Base-by-base conservation (phyloP, 2,797 vertebrate genomes). In the Percopsis omiscomaycus region DNA sequence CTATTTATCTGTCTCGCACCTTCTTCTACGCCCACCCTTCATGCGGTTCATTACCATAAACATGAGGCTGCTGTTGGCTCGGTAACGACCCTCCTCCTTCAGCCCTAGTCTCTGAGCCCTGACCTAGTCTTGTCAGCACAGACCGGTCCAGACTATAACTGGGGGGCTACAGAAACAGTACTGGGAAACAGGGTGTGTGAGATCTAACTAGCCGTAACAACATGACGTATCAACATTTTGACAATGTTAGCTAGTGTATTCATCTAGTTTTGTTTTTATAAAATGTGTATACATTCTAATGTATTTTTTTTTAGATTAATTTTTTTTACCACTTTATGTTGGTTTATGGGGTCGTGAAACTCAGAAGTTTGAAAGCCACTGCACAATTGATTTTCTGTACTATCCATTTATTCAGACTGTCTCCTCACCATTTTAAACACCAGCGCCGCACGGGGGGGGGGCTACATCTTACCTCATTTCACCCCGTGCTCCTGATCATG, bases 1-100 rank as follows among this genome's bases (percentile, higher is more conserved):
- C 12, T 13, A 48, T 13, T 4, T 48, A 13, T 5, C 50, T 9
- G 11, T 15, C 27, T 22, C n/a, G 5, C 62, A 29, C 52, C 42
- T 4, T 29, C 64, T 54, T 53, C 46, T 67, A 50, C 68, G 69
- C 32, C 3, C 54, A 14, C 62, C 67, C 68, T 73, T 61, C 82
- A 78, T 66, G 74, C 82, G 77, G 83, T 72, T 82, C 58, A 72
- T 86, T 73, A 77, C 44, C 81, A 84, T 83, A 82, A 83, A 86
- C 75, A 81, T 51, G 69, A 79, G 73, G 60, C 54, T 56, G 51
- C 58, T 54, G 49, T 50, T 77, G 78, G 79, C 70, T 71, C 50
- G 75, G 32, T 48, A 69, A 68, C 70, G 61, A 64, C 64, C 68
- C 6, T 22, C 32, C 48, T 1, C 29, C 61, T 70, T 66, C 48